Evolutionary conservation across 2,888 invertebrate species (phyloP).

Genomic region (Blastobasis adustella): DNA sequence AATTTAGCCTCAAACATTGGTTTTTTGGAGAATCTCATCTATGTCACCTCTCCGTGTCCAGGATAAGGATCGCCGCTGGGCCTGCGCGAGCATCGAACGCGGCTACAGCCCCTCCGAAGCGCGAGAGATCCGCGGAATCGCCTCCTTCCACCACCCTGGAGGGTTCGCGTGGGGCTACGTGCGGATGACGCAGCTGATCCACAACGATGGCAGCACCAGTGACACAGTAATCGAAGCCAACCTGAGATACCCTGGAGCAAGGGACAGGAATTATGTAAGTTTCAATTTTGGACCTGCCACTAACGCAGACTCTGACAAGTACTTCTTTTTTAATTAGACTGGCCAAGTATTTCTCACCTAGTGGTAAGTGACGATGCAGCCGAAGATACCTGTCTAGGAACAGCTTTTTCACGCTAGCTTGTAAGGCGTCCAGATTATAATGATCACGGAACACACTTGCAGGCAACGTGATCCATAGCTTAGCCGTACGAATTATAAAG

Average conservation of each 20-base stretch:
- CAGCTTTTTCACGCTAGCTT: too few relatives aligned
- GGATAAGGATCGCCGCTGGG: slow-evolving; percentile 80
- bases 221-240: slow-evolving; percentile 94
- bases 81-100: slow-evolving; percentile 88
- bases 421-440: too few relatives aligned
- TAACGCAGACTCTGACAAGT: too few relatives aligned
- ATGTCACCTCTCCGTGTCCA: slow-evolving; percentile 19
- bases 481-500: too few relatives aligned
- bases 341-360: too few relatives aligned
- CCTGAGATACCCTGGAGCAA: slow-evolving; percentile 88
- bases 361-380: too few relatives aligned
- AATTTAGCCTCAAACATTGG: background rate
- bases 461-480: too few relatives aligned
- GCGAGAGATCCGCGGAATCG: slow-evolving; percentile 88
- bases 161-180: slow-evolving; percentile 91
- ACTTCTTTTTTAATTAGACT: too few relatives aligned
- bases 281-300: background rate
- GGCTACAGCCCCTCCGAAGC: slow-evolving; percentile 93
- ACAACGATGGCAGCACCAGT: slow-evolving; percentile 88
- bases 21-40: background rate
- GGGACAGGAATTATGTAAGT: slow-evolving; percentile 85
- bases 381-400: too few relatives aligned
- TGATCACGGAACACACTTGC: too few relatives aligned
- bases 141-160: slow-evolving; percentile 92
- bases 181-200: slow-evolving; percentile 90